These are phyloP conservation scores for Laupala kohalensis DNA, from an alignment of 1,140 invertebrate species.

Conservation along the genomic window DNA sequence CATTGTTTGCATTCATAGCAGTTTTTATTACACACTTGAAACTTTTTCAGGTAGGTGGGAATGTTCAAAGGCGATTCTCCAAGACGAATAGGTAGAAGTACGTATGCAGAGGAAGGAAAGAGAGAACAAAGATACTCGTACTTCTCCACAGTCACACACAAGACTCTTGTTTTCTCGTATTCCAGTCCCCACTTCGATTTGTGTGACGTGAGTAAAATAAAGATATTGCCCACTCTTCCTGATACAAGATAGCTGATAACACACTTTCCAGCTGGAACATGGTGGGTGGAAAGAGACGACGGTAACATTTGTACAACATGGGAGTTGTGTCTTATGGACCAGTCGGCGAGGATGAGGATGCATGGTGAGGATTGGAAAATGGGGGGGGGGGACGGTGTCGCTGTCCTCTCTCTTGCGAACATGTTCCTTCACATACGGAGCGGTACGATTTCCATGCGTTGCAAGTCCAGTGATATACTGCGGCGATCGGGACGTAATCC, in stretches of 20 bases:
- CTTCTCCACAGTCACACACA: not conserved
- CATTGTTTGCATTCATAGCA: no score
- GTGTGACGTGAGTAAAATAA: not conserved
- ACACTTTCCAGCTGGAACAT: not conserved
- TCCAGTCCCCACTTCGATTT: not conserved
- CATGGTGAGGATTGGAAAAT: no score
- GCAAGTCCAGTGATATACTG: not conserved
- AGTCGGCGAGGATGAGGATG: no score
- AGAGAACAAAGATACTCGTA: not conserved
- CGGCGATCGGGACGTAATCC: not conserved
- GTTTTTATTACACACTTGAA: no score
- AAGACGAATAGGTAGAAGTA: no score
- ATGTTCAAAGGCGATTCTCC: no score
- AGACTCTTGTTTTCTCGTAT: not conserved
- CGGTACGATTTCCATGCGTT: not conserved
- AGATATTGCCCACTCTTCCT: not conserved
- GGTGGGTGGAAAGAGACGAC: not conserved
- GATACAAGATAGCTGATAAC: not conserved
- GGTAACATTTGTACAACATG: not conserved
- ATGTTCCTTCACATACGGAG: not conserved
- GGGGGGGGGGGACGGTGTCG: no score
- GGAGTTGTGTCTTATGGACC: not conserved
- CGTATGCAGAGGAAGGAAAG: no score
- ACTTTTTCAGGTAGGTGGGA: no score
- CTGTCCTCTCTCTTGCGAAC: not conserved